A percentile compares a stretch with the other conserved stretches of the same genome.
Conservation (phyloP, 2,113 vertebrate genomes). For the Collichthys lucidus region DNA sequence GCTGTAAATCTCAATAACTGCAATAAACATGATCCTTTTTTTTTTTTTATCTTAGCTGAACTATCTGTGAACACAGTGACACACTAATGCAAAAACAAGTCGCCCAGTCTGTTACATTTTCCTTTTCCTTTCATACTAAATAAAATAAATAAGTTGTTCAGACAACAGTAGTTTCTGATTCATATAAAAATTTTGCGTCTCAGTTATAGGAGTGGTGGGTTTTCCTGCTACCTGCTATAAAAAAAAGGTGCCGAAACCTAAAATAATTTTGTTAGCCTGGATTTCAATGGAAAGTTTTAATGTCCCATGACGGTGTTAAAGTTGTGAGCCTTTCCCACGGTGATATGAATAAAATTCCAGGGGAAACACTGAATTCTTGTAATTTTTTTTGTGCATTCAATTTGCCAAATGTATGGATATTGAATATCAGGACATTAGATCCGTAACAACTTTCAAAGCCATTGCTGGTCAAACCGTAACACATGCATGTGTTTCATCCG, state of each 20-base stretch:
- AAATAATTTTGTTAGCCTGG: conserved; percentile 27
- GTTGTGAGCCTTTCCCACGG: conserved; percentile 5
- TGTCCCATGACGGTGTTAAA: not conserved
- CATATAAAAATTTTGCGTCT: not conserved
- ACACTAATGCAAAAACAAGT: not conserved
- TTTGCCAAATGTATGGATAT: conserved; percentile 42
- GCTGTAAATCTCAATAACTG: not conserved
- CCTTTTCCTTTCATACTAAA: not conserved
- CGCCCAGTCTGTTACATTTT: not conserved
- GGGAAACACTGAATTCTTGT: conserved; percentile 29
- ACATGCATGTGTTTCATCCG: conserved; percentile 42
- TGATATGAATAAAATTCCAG: conserved; percentile 2
- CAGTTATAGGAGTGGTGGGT: conserved; percentile 3
- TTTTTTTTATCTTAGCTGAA: not conserved
- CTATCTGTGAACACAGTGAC: not conserved
- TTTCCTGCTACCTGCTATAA: conserved; percentile 8
- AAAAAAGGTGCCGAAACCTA: conserved; percentile 7
- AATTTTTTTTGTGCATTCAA: conserved; percentile 10
- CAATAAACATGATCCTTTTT: not conserved
- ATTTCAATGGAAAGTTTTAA: conserved; percentile 10
- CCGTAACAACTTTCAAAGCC: conserved; percentile 47
- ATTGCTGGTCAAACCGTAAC: conserved; percentile 15
- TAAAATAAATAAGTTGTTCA: not conserved
- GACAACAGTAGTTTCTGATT: not conserved
- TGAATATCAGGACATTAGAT: conserved; percentile 39